Evolutionary conservation across 2,888 invertebrate genomes (phyloP).

Genomic region (Drosophila flavopinicola): DNA sequence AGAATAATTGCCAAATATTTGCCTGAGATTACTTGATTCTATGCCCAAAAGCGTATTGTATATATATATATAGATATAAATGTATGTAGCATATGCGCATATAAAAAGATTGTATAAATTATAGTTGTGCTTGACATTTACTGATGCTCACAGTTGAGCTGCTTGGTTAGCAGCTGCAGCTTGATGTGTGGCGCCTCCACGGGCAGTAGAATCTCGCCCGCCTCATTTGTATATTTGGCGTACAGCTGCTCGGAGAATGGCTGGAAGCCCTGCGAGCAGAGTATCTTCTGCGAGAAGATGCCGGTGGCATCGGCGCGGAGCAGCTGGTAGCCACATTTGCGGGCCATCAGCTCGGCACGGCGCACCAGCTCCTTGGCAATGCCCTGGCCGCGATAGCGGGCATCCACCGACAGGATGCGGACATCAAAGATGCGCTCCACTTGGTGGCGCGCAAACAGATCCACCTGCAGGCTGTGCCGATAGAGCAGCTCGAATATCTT

Average conservation of each 20-base stretch:
- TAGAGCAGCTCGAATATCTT: constrained; percentile 92
- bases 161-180: constrained; percentile 87
- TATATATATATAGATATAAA: constrained; percentile 13
- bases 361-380: constrained; percentile 90
- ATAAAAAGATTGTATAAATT: neutral
- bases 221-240: constrained; percentile 88
- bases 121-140: constrained; percentile 3
- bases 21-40: constrained; percentile 6
- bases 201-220: constrained; percentile 87
- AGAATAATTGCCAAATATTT: constrained; percentile 25
- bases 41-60: constrained; percentile 9
- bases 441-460: constrained; percentile 88
- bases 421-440: constrained; percentile 91
- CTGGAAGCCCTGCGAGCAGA: constrained; percentile 88
- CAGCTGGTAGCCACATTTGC: constrained; percentile 87
- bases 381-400: constrained; percentile 88
- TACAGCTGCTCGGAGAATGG: constrained; percentile 88
- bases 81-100: neutral
- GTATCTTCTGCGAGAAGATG: constrained; percentile 90
- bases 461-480: constrained; percentile 88
- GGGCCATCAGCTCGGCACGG: constrained; percentile 88
- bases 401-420: constrained; percentile 91
- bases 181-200: constrained; percentile 88
- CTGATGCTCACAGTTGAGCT: constrained; percentile 40
- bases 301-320: constrained; percentile 93